Conservation (phyloP, 2,888 invertebrate species). For the Trachelus iudaicus region DNA sequence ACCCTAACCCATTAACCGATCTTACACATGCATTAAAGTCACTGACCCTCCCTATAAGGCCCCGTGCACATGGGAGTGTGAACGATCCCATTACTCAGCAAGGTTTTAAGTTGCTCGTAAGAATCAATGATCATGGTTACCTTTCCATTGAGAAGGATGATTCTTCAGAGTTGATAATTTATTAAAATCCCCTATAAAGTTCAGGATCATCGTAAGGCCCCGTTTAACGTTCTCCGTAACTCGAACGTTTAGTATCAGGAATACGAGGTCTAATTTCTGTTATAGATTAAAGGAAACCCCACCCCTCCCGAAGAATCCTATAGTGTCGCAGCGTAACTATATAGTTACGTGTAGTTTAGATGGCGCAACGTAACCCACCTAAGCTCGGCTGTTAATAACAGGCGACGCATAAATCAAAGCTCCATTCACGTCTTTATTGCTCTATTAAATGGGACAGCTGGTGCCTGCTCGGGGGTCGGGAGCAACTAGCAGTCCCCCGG, state of each 20-base stretch:
- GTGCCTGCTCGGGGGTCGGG: constrained; percentile 41
- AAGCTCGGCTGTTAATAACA: constrained; percentile 59
- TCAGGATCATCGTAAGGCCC: background rate
- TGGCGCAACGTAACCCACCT: constrained; percentile 28
- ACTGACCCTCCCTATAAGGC: background rate
- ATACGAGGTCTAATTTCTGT: background rate
- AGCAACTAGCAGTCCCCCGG: background rate
- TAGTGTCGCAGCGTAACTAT: background rate
- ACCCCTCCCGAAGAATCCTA: background rate
- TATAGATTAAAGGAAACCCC: background rate
- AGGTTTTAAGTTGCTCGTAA: background rate
- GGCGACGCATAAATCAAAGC: constrained; percentile 62
- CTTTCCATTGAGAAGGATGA: background rate
- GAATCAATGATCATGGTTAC: background rate
- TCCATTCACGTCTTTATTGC: constrained; percentile 64
- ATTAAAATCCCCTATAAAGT: background rate
- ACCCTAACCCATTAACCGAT: constrained; percentile 6
- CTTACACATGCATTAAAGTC: background rate
- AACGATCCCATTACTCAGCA: constrained; percentile 7
- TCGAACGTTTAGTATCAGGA: background rate
- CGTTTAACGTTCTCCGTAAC: background rate
- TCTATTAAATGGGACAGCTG: constrained; percentile 64
- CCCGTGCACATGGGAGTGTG: background rate
- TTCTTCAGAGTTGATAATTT: background rate
- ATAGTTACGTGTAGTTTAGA: background rate